Percentiles rank a stretch among this genome's conserved stretches.
phyloP scores from a whole-genome alignment of 2,113 vertebrate species.

The Erythrocercus mccallii region DNA sequence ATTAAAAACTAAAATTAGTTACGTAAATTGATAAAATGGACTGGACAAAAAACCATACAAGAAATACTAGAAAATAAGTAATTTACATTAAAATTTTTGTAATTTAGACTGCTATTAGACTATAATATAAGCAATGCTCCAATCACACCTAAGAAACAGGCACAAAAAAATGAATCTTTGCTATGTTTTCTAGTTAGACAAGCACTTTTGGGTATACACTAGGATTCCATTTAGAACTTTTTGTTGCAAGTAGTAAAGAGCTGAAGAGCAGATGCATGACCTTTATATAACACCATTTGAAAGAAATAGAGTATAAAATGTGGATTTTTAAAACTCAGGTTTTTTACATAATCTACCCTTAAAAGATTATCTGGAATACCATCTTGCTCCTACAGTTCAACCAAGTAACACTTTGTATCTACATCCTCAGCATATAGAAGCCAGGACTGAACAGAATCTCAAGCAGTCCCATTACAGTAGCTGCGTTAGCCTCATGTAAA shows the following conservation, averaged over 20 bases:
- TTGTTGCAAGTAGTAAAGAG: not conserved
- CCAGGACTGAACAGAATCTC: not conserved
- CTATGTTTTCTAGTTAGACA: not conserved
- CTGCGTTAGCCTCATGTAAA: not conserved
- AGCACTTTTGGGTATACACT: not conserved
- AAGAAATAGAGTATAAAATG: not conserved
- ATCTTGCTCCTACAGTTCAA: not conserved
- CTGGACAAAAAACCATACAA: not conserved
- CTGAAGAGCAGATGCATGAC: not conserved
- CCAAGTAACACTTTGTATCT: not conserved
- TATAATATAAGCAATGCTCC: not conserved
- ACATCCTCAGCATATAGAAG: not conserved
- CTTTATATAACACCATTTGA: not conserved
- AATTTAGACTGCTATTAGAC: not conserved
- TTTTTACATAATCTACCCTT: not conserved
- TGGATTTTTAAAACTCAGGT: not conserved
- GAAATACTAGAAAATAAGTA: not conserved
- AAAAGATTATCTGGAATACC: not conserved
- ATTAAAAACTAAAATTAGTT: not conserved
- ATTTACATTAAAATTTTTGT: not conserved
- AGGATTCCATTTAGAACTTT: not conserved
- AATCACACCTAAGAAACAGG: not conserved
- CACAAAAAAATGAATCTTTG: not conserved
- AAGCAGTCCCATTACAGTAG: not conserved
- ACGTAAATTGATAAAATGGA: not conserved